Evolutionary conservation across 2,113 vertebrate species (phyloP).

Genomic region (Cisticola juncidis): DNA sequence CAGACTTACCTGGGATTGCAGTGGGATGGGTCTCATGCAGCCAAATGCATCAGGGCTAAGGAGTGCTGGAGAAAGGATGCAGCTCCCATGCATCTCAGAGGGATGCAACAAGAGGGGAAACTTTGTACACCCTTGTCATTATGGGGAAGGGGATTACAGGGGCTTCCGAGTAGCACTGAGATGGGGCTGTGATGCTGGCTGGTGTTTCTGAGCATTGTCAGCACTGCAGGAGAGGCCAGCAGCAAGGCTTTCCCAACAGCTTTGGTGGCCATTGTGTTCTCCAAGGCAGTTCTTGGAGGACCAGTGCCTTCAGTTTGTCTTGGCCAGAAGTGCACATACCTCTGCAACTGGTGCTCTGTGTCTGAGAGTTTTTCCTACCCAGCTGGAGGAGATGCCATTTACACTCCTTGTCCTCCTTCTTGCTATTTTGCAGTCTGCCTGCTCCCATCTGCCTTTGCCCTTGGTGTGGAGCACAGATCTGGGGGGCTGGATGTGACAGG

Average conservation of each 20-base stretch:
- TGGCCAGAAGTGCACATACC: not conserved
- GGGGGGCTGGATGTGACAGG: not conserved
- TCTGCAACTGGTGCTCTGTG: not conserved
- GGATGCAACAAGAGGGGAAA: not conserved
- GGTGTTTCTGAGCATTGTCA: not conserved
- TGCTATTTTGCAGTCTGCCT: not conserved
- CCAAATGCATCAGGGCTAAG: not conserved
- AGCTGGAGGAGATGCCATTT: not conserved
- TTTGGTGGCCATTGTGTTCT: not conserved
- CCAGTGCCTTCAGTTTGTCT: not conserved
- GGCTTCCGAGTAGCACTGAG: not conserved
- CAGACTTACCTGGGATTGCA: not conserved
- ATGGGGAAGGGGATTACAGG: not conserved
- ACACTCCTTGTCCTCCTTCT: not conserved
- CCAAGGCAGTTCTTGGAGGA: not conserved
- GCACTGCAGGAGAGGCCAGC: not conserved
- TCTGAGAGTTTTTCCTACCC: not conserved
- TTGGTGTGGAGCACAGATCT: not conserved
- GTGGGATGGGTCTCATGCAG: accelerated
- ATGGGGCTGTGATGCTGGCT: not conserved
- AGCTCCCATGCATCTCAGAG: not conserved
- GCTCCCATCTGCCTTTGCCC: not conserved
- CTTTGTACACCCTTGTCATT: not conserved
- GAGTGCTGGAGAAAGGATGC: not conserved
- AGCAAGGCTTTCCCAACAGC: not conserved